Conservation (phyloP, 2,888 invertebrate species). For the Noctua janthe region DNA sequence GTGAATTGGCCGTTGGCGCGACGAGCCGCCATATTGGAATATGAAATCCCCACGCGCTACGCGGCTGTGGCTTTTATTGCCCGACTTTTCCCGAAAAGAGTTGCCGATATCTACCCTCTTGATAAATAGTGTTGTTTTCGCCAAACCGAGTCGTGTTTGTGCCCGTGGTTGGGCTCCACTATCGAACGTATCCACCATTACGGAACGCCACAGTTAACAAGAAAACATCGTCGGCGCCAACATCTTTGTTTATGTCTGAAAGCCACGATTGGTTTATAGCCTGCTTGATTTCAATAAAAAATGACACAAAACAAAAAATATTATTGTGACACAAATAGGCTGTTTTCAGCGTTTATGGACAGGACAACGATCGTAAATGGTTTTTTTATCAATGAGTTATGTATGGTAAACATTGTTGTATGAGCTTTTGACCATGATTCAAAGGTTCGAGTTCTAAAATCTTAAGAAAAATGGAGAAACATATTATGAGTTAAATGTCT, state of each 20-base stretch:
- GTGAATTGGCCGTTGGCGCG: slow-evolving; percentile 84
- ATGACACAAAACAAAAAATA: slow-evolving; percentile 62
- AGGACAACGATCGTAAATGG: slow-evolving; percentile 35
- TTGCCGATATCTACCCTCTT: slow-evolving; percentile 84
- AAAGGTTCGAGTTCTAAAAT: background rate
- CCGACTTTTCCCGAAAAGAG: slow-evolving; percentile 81
- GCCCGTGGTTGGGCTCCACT: slow-evolving; percentile 70
- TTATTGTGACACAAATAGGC: slow-evolving; percentile 57
- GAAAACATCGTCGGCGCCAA: slow-evolving; percentile 77
- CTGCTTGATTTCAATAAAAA: slow-evolving; percentile 68
- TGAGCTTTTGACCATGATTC: background rate
- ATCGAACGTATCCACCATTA: slow-evolving; percentile 69
- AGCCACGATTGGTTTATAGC: slow-evolving; percentile 71
- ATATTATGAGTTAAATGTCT: too few relatives aligned
- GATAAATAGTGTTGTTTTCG: slow-evolving; percentile 90
- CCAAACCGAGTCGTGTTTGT: slow-evolving; percentile 84
- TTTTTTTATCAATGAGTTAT: slow-evolving; percentile 28
- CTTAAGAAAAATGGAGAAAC: too few relatives aligned
- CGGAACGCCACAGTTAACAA: slow-evolving; percentile 69
- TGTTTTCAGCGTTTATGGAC: slow-evolving; percentile 48
- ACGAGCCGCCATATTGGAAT: slow-evolving; percentile 85
- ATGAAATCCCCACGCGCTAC: slow-evolving; percentile 81
- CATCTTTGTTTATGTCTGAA: slow-evolving; percentile 78
- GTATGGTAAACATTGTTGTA: slow-evolving; percentile 27
- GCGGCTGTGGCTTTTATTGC: slow-evolving; percentile 85